phyloP scores from a whole-genome alignment of 2,888 invertebrate genomes.

The Scaptomyza reducta region DNA sequence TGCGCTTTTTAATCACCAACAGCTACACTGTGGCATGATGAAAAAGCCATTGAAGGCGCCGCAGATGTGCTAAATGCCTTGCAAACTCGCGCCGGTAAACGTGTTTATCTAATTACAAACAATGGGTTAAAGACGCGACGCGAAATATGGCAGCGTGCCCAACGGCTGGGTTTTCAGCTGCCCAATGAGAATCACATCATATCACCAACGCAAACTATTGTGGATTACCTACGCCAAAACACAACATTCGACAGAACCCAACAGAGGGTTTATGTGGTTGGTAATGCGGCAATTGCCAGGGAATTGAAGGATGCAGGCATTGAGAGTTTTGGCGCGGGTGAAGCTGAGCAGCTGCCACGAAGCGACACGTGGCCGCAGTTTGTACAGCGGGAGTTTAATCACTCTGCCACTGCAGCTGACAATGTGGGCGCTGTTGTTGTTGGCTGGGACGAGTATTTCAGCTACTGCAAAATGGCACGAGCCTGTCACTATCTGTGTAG shows the following conservation, averaged over 20 bases:
- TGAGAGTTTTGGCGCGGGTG: conserved; percentile 86
- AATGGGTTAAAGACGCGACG: conserved; percentile 93
- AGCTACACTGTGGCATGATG: conserved; percentile 92
- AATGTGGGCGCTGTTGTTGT: conserved; percentile 95
- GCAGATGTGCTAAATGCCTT: conserved; percentile 89
- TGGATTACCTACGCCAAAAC: conserved; percentile 89
- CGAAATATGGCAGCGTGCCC: conserved; percentile 90
- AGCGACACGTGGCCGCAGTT: conserved; percentile 84
- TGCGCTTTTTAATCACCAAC: neutral
- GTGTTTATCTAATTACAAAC: conserved; percentile 94
- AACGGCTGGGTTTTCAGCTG: conserved; percentile 89
- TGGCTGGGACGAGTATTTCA: conserved; percentile 96
- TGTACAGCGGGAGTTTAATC: conserved; percentile 86
- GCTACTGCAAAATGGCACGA: conserved; percentile 94
- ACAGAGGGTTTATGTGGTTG: conserved; percentile 91
- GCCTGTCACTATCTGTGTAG: conserved; percentile 92
- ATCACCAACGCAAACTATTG: conserved; percentile 91
- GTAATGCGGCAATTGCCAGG: conserved; percentile 90
- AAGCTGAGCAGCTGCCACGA: conserved; percentile 75
- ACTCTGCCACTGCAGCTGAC: conserved; percentile 87
- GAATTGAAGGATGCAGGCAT: conserved; percentile 93
- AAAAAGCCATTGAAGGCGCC: conserved; percentile 88
- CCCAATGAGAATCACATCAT: conserved; percentile 90
- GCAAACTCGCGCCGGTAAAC: conserved; percentile 89
- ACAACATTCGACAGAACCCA: conserved; percentile 85